Conservation (phyloP, 2,113 vertebrate species). For the Isurus oxyrinchus region DNA sequence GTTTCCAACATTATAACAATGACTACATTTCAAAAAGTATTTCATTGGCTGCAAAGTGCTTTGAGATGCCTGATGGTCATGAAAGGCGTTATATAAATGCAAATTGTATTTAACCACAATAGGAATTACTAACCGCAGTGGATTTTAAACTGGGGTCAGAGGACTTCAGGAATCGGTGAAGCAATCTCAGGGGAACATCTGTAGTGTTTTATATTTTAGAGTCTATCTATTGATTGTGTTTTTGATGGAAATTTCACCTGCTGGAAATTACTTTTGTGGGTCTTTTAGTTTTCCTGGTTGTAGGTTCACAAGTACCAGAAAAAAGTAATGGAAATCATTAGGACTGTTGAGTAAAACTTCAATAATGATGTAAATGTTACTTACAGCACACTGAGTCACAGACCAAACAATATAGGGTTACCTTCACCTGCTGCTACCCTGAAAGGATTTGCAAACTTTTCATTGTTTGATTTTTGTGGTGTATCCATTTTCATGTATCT, state of each 20-base stretch:
- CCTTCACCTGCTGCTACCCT: neutral
- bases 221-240: neutral
- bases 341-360: neutral
- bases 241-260: neutral
- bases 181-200: neutral
- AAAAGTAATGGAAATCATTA: neutral
- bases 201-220: neutral
- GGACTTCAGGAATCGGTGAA: neutral
- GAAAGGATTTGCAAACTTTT: neutral
- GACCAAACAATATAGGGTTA: neutral
- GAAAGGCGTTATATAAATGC: neutral
- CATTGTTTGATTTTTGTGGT: conserved; percentile 40
- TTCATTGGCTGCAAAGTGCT: no score
- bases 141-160: neutral
- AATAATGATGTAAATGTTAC: neutral
- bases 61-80: neutral
- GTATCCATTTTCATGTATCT: conserved; percentile 65
- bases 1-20: neutral
- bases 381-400: neutral
- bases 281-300: neutral
- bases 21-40: neutral
- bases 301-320: neutral
- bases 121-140: neutral
- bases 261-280: neutral
- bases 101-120: neutral